These are phyloP conservation scores for Falco naumanni DNA, from an alignment of 2,797 vertebrate genomes.

Conservation along the genomic window DNA sequence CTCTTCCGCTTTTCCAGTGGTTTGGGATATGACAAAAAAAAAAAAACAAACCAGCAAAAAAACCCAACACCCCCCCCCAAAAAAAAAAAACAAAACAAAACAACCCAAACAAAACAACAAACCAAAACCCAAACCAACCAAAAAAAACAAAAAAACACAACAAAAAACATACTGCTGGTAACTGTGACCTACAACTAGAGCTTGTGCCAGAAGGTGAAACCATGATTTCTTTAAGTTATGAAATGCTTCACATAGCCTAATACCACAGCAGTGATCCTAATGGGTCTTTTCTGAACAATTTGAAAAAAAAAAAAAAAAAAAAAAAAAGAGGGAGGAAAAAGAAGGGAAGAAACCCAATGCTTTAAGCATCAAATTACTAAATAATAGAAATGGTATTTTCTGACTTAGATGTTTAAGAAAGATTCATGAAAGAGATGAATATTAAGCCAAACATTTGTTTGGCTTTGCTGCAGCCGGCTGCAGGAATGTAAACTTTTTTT, in stretches of 20 bases:
- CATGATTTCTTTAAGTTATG: slow-evolving; percentile 66
- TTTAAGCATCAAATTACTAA: slow-evolving; percentile 60
- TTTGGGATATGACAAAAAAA: slow-evolving; percentile 50
- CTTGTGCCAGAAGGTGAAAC: slow-evolving; percentile 64
- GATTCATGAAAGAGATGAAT: slow-evolving; percentile 70
- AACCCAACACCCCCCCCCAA: too few species aligned
- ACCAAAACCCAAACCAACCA: too few species aligned
- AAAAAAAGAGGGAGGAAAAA: not conserved
- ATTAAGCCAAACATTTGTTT: slow-evolving; percentile 80
- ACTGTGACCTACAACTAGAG: slow-evolving; percentile 47
- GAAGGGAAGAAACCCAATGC: not conserved
- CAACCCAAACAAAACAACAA: not conserved
- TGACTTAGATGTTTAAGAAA: slow-evolving; percentile 69
- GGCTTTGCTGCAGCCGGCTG: slow-evolving; percentile 73
- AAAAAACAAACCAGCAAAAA: not conserved
- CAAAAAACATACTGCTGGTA: slow-evolving; percentile 44
- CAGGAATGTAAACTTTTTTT: slow-evolving; percentile 80
- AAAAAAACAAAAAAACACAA: not conserved
- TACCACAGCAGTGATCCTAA: slow-evolving; percentile 55
- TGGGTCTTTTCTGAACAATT: slow-evolving; percentile 19
- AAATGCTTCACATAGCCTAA: slow-evolving; percentile 63
- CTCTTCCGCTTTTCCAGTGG: slow-evolving; percentile 63
- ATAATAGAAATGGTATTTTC: slow-evolving; percentile 73
- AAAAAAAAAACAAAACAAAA: too few species aligned
- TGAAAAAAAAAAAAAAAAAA: not conserved